A percentile compares a stretch with the other conserved stretches of the same genome.
Evolutionary conservation across 2,113 vertebrate genomes (phyloP).

Genomic region (Helogale parvula): DNA sequence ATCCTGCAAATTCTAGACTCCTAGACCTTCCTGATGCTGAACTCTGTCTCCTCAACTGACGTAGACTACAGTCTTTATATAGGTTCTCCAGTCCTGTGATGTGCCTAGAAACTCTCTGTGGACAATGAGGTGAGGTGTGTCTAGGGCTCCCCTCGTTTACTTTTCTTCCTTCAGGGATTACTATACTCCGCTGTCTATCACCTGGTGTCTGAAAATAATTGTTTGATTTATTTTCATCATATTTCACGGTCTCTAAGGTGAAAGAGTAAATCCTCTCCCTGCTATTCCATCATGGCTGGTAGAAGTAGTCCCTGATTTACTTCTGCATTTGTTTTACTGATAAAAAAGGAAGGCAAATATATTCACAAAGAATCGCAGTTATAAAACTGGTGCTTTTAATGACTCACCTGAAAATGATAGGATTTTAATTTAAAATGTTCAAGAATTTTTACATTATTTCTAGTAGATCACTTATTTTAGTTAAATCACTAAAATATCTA

Average conservation of each 20-base stretch:
- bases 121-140: neutral
- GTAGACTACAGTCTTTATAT: neutral
- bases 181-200: neutral
- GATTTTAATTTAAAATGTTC: neutral
- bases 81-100: neutral
- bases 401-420: neutral
- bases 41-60: neutral
- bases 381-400: neutral
- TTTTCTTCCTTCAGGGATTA: neutral
- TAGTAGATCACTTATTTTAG: neutral
- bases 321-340: neutral
- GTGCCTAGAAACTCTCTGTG: neutral
- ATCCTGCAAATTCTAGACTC: neutral
- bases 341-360: neutral
- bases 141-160: neutral
- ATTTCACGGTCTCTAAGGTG: neutral
- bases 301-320: neutral
- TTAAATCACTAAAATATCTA: conserved; percentile 15
- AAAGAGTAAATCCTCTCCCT: neutral
- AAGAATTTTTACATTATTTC: neutral
- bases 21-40: neutral
- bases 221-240: neutral
- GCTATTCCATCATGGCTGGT: neutral
- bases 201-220: neutral
- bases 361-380: neutral